Evolutionary conservation across 2,797 vertebrate genomes (phyloP).

Genomic region (Poeciliopsis presidionis): DNA sequence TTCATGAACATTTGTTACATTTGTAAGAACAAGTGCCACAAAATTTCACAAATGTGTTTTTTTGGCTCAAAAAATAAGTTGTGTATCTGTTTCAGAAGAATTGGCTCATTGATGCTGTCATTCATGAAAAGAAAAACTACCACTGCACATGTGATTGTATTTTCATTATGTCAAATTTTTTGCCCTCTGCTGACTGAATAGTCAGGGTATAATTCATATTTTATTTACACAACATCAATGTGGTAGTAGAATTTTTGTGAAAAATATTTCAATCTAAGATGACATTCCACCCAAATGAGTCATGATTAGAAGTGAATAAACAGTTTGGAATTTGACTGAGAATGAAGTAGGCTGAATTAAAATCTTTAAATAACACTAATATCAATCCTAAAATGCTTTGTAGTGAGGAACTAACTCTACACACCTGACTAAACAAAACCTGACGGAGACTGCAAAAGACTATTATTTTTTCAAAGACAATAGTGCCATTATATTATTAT

Average conservation of each 20-base stretch:
- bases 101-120: background rate
- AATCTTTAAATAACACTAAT: background rate
- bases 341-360: background rate
- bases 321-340: background rate
- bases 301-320: background rate
- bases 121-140: background rate
- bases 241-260: background rate
- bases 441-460: background rate
- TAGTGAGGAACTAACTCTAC: background rate
- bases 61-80: background rate
- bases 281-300: background rate
- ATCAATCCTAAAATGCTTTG: background rate
- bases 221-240: background rate
- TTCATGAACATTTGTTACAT: background rate
- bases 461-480: background rate
- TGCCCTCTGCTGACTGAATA: slow-evolving; percentile 40
- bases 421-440: background rate
- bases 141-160: background rate
- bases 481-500: background rate
- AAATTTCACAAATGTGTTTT: background rate
- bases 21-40: background rate
- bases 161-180: slow-evolving; percentile 16
- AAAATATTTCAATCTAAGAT: background rate
- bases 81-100: background rate
- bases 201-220: background rate